phyloP scores from a whole-genome alignment of 2,797 vertebrate species.

The Mus spretus region DNA sequence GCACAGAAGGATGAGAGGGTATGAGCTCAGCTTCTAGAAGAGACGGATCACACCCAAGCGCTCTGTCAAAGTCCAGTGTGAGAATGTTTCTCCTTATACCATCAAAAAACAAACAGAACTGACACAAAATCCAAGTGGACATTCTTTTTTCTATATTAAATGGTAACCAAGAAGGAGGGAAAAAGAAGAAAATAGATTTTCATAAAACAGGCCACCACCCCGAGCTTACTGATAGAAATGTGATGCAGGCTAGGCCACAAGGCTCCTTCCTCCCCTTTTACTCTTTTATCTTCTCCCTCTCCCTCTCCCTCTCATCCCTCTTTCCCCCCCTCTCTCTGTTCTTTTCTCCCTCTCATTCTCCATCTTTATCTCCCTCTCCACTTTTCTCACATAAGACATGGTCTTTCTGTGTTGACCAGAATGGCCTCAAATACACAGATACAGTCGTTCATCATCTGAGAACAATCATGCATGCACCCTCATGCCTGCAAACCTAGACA shows the following conservation, averaged over 20 bases:
- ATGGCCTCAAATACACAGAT: not conserved
- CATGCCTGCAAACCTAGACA: not conserved
- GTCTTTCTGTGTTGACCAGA: not conserved
- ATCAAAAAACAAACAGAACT: not conserved
- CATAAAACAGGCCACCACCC: not conserved
- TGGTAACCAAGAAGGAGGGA: not conserved
- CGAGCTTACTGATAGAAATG: not conserved
- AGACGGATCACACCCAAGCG: not conserved
- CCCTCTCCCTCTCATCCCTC: accelerated
- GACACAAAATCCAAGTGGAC: not conserved
- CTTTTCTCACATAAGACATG: not conserved
- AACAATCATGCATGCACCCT: not conserved
- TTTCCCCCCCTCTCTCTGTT: accelerated
- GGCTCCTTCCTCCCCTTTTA: not conserved
- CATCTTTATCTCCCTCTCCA: not conserved
- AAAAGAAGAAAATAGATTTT: not conserved
- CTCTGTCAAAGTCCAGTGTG: not conserved
- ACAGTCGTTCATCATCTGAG: not conserved
- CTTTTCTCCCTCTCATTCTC: not conserved
- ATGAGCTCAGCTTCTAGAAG: not conserved
- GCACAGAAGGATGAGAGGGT: not conserved
- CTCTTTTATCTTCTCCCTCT: not conserved
- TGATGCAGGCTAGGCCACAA: not conserved
- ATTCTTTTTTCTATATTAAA: constrained; percentile 6
- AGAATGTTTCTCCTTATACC: not conserved